Evolutionary conservation across 2,113 vertebrate species (phyloP), one percentile per base, ranked within the genome.

Genomic region (Ibidorhyncha struthersii): DNA sequence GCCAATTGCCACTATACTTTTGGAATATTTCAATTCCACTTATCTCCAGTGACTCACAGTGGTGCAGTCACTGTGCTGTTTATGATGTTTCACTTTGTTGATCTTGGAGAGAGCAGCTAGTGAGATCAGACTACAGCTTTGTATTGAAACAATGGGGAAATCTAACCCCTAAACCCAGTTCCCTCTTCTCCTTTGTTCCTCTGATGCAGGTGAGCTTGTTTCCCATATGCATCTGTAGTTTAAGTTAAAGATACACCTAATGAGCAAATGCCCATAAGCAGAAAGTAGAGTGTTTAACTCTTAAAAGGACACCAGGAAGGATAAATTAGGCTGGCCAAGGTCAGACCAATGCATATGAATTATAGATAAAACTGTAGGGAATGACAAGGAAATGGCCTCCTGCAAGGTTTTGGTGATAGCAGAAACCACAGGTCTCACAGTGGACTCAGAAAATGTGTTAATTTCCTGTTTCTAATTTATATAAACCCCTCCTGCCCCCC

Each of bases 401-500:
- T 90, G 34, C 18, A 58, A 92, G 11, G 12, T 77, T 69, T 40
- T 78, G 26, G 23, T 53, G 53, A 76, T 8, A 67, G 56, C 25
- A 84, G 40, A 91, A 90, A 49, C 14, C 14, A 70, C 47, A 84
- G 32, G 12, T 73, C 40, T 80, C 58, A 66, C 55, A 32, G 6
- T 4, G 21, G 9, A 38, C 30, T 38, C 27, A 58, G 34, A 85
- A 83, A 66, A 86, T 52, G 3, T 43, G 32, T 62, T 88, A 3
- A 16, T 66, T 90, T 73, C 38, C n/a, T 40, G 14, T 61, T 93
- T 90, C n/a, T 82, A 65, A 76, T 56, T 69, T 21, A n/a, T 30
- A 45, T 43, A 66, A 76, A 25, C 6, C 9, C 7, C 25, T 71
- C 3, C 61, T 1, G 0, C 2, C 9, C 9, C 6, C 16, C 49